phyloP scores from a whole-genome alignment of 2,888 invertebrate genomes.

The Rhodophaea formosa region DNA sequence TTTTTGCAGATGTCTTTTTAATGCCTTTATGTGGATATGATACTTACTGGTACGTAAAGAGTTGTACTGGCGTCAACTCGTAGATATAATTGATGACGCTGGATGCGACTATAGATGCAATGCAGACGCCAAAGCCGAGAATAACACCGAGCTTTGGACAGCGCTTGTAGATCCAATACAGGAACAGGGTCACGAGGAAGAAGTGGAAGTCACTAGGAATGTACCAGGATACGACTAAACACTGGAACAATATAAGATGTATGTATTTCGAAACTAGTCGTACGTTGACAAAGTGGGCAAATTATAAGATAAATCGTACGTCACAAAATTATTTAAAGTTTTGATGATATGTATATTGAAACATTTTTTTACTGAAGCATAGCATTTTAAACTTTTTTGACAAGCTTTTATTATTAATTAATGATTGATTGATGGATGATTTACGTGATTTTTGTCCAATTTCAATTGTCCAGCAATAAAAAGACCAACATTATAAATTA shows the following conservation, averaged over 20 bases:
- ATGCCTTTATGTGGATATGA: background rate
- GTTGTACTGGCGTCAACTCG: constrained; percentile 72
- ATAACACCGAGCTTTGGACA: constrained; percentile 58
- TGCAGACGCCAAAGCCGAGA: constrained; percentile 50
- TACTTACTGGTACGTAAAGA: constrained; percentile 81
- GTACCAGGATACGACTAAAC: constrained; percentile 85
- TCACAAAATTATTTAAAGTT: too few relatives aligned
- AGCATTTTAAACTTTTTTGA: too few relatives aligned
- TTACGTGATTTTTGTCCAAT: too few relatives aligned
- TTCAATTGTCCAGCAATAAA: too few relatives aligned
- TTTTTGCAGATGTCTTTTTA: background rate
- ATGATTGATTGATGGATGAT: too few relatives aligned
- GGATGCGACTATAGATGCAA: constrained; percentile 70
- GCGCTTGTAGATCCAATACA: constrained; percentile 67
- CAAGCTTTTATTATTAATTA: too few relatives aligned
- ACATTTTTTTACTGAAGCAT: too few relatives aligned
- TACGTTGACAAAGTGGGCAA: too few relatives aligned
- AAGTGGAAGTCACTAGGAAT: constrained; percentile 87
- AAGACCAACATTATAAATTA: too few relatives aligned
- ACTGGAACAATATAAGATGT: constrained; percentile 82
- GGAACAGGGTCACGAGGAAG: constrained; percentile 79
- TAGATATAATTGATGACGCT: constrained; percentile 76
- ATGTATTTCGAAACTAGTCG: too few relatives aligned
- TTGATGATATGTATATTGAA: too few relatives aligned
- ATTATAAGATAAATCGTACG: too few relatives aligned